phyloP scores from a whole-genome alignment of 2,888 invertebrate genomes.

The Sepioteuthis lessoniana region DNA sequence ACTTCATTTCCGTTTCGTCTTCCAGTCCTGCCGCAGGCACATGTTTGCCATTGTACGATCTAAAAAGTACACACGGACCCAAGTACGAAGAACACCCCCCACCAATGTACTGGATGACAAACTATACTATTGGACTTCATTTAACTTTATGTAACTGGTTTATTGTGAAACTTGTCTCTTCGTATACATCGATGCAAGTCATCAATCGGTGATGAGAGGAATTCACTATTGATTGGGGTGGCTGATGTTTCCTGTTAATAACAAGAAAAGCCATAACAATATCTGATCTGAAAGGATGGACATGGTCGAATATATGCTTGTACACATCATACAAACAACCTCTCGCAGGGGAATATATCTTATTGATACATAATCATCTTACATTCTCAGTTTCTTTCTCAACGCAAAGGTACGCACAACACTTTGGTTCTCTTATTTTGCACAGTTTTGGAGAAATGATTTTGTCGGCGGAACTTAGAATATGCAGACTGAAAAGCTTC shows the following conservation, averaged over 20 bases:
- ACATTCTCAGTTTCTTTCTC: too few species aligned
- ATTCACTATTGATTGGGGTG: not conserved
- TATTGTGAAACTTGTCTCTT: not conserved
- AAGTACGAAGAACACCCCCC: not conserved
- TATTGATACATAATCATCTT: too few species aligned
- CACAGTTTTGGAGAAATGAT: too few species aligned
- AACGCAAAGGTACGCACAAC: too few species aligned
- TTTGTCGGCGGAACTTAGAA: too few species aligned
- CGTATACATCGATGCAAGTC: not conserved
- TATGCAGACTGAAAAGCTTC: too few species aligned
- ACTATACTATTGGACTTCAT: not conserved
- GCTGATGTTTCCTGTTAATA: not conserved
- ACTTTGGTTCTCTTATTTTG: too few species aligned
- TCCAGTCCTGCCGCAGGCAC: not conserved
- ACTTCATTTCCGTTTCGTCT: not conserved
- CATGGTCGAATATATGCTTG: too few species aligned
- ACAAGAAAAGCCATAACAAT: too few species aligned
- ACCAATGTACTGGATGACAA: not conserved
- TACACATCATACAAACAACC: too few species aligned
- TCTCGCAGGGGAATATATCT: too few species aligned
- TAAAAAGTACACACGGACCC: not conserved
- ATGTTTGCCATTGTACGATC: not conserved
- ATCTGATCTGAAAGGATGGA: too few species aligned
- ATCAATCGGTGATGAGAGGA: not conserved
- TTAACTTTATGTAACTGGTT: not conserved